Base-by-base conservation (phyloP, 2,797 vertebrate genomes). In the Sardinella longiceps region DNA sequence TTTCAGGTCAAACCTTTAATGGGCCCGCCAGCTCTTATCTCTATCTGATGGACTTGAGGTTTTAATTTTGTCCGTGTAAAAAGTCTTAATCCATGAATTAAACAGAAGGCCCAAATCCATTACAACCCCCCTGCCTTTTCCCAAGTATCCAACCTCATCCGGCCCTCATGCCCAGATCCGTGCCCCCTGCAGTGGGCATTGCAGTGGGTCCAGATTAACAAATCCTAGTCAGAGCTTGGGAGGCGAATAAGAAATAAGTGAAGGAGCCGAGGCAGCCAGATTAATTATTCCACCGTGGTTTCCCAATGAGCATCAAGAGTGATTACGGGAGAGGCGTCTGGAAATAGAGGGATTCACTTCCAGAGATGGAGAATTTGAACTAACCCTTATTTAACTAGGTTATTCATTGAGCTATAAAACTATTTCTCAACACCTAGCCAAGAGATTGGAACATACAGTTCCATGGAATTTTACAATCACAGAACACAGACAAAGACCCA, bases 51-150 rank as follows among this genome's bases (percentile, higher is more conserved):
- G 86, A 85, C 87, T 88, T 89, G 80, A 80, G 45, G 83, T 50
- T 87, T 77, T 85, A 85, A 85, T 91, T 90, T 90, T 87, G 88
- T 91, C 88, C 80, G 83, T 91, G 90, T 80, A 92, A 94, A 77
- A 70, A 94, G 89, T 91, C 89, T 91, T 93, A 89, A 93, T 92
- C 88, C 90, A 92, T 94, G 87, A 93, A 94, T 94, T 92, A 94
- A 93, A 92, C 92, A 93, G 87, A 84, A 89, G 89, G 84, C 89
- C 91, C 92, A 92, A 93, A 94, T 92, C 92, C 92, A 94, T 94
- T 92, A 92, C 82, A 83, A 86, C 88, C 89, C 87, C 48, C 43
- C 70, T 48, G 56, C 5, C 10, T 56, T 43, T 50, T 81, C 88
- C 25, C 20, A 28, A 82, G 53, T 25, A 3, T 70, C 82, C 83